Percentiles rank a stretch among this genome's conserved stretches.
Conservation (phyloP, 92 coral and sea anemone species). For the Chrysogorgia sp. region DNA sequence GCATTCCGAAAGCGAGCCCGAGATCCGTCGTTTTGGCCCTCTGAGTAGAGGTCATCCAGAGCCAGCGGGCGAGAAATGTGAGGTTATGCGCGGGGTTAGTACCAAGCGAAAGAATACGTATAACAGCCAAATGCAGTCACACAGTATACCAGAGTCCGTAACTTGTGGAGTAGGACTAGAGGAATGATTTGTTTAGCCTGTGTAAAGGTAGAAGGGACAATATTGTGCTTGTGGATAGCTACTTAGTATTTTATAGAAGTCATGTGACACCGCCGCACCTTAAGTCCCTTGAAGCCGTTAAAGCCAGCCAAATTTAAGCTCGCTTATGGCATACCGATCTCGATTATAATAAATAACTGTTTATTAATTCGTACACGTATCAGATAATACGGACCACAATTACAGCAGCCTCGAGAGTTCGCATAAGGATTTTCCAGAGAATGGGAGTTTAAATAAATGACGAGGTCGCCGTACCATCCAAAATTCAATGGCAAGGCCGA, state of each 20-base stretch:
- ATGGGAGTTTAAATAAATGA: background rate
- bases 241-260: constrained; percentile 28
- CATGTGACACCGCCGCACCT: background rate
- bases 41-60: constrained; percentile 47
- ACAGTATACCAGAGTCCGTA: constrained; percentile 61
- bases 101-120: constrained; percentile 47
- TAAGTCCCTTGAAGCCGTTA: background rate
- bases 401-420: too few relatives aligned
- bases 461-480: background rate
- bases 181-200: constrained; percentile 57
- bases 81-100: constrained; percentile 54
- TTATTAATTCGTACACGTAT: too few relatives aligned
- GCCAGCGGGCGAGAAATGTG: constrained; percentile 47
- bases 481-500: too few relatives aligned
- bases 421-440: too few relatives aligned
- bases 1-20: constrained; percentile 61
- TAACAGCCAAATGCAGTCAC: constrained; percentile 61
- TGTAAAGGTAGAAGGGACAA: constrained; percentile 50
- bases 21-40: constrained; percentile 62
- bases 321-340: too few relatives aligned
- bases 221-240: constrained; percentile 60
- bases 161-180: constrained; percentile 58
- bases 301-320: too few relatives aligned
- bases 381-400: too few relatives aligned
- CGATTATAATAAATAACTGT: too few relatives aligned